Percentiles rank a stretch among this genome's conserved stretches.
Evolutionary conservation across 2,113 vertebrate species (phyloP).

Genomic region (Chelonoidis abingdonii): DNA sequence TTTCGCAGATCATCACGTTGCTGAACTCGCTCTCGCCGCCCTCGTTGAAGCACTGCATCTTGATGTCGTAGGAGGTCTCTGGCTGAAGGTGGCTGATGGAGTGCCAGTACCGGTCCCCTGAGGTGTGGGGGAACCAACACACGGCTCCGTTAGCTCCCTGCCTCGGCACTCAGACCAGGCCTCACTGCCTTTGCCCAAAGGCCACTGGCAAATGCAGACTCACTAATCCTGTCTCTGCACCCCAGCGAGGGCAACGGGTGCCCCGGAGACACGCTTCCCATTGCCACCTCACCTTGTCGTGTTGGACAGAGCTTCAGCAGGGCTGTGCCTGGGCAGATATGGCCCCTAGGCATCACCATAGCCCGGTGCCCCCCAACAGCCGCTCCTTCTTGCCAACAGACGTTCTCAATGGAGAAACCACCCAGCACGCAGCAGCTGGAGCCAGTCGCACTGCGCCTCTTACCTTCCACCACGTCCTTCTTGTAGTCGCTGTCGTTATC

Average conservation of each 20-base stretch:
- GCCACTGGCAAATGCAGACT: neutral
- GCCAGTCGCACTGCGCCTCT: neutral
- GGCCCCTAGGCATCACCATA: neutral
- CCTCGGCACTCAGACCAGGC: neutral
- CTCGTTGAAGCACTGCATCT: slow-evolving; percentile 98
- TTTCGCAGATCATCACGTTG: slow-evolving; percentile 98
- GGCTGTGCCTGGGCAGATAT: neutral
- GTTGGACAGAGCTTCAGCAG: neutral
- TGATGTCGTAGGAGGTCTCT: slow-evolving; percentile 97
- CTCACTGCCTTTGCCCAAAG: neutral
- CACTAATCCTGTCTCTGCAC: neutral
- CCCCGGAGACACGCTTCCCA: neutral
- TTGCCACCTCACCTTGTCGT: too few relatives aligned
- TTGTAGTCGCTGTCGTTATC: slow-evolving; percentile 99
- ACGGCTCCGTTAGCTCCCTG: fast-evolving
- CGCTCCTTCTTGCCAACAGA: neutral
- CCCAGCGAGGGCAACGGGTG: neutral
- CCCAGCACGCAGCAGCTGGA: neutral
- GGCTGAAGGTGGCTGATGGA: slow-evolving; percentile 96
- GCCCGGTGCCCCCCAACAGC: neutral
- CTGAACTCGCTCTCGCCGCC: slow-evolving; percentile 97
- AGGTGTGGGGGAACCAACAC: neutral
- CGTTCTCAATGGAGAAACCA: neutral
- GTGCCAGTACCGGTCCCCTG: slow-evolving; percentile 95
- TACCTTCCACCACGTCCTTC: slow-evolving; percentile 96